Conservation (phyloP, 2,113 vertebrate species). For the Oreotrochilus melanogaster region DNA sequence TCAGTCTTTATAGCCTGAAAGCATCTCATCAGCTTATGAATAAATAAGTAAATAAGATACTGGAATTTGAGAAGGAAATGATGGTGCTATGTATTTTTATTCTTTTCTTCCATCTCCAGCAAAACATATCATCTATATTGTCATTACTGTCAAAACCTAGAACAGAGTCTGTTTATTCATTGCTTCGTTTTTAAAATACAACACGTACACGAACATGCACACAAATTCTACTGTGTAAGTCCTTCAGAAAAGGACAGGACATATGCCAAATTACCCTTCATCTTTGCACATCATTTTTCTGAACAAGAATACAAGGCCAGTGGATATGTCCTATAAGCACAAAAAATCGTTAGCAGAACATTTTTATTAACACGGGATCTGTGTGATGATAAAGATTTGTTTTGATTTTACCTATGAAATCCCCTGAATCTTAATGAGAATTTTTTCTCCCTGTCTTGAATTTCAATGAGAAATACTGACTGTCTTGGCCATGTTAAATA, state of each 20-base stretch:
- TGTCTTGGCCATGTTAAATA: conserved; percentile 12
- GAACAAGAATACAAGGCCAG: not conserved
- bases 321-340: not conserved
- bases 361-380: conserved; percentile 47
- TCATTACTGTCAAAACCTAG: not conserved
- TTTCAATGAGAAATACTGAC: conserved; percentile 21
- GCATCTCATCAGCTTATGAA: not conserved
- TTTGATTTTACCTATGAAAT: conserved; percentile 41
- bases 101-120: not conserved
- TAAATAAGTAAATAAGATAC: not conserved
- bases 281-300: conserved; percentile 3
- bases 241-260: not conserved
- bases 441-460: not conserved
- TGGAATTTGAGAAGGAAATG: not conserved
- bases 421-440: conserved; percentile 47
- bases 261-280: not conserved
- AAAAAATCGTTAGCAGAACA: conserved; percentile 2
- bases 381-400: conserved; percentile 34
- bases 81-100: not conserved
- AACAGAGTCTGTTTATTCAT: not conserved
- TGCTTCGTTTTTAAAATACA: not conserved
- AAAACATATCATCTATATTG: not conserved
- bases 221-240: not conserved
- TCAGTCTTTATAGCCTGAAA: not conserved
- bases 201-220: not conserved